Conservation (phyloP, 1,140 invertebrate genomes). For the Papilio xuthus region DNA sequence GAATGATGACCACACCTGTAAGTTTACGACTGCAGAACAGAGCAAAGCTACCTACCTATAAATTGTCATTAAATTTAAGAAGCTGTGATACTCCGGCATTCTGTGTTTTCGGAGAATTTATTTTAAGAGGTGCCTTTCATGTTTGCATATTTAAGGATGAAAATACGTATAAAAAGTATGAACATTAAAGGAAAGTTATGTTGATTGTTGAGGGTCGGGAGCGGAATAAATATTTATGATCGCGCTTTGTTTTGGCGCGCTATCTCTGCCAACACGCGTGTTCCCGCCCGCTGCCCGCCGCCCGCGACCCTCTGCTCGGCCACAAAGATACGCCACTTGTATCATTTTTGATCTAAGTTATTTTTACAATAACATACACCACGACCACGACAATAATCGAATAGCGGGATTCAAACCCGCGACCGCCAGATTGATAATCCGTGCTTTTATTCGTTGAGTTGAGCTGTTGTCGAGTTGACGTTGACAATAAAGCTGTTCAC, state of each 20-base stretch:
- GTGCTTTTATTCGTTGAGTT: too few relatives aligned
- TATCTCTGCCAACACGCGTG: neutral
- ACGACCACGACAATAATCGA: too few relatives aligned
- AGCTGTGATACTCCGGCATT: too few relatives aligned
- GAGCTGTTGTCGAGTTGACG: neutral
- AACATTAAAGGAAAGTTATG: neutral
- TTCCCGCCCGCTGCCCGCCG: neutral
- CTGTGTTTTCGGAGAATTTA: neutral
- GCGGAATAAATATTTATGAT: conserved; percentile 1
- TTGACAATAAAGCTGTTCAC: neutral
- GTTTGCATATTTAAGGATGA: neutral
- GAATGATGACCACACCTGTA: too few relatives aligned
- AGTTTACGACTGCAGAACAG: too few relatives aligned
- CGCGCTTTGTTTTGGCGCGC: neutral
- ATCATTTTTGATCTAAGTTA: neutral
- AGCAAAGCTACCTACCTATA: too few relatives aligned
- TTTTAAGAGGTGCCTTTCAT: neutral
- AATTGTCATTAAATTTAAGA: too few relatives aligned
- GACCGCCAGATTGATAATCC: too few relatives aligned
- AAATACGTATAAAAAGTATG: neutral
- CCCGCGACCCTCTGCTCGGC: too few relatives aligned
- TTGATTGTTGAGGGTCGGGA: neutral
- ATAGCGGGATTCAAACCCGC: too few relatives aligned
- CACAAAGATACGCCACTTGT: neutral
- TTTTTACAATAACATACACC: too few relatives aligned